Evolutionary conservation across 2,113 vertebrate species (phyloP).

Genomic region (Elephas maximus): DNA sequence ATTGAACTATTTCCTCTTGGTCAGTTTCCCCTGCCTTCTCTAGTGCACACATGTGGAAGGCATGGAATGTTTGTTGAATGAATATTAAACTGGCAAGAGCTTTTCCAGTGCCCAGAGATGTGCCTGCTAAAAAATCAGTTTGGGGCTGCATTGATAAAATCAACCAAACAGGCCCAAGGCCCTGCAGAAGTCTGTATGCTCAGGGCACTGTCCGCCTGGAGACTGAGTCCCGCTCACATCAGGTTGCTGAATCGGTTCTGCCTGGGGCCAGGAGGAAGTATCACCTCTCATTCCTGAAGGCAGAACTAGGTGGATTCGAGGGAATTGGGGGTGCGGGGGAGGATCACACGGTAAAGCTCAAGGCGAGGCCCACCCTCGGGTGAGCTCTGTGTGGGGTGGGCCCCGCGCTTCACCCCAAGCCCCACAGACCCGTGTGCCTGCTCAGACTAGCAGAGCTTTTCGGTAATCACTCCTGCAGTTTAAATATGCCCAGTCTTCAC

Average conservation of each 20-base stretch:
- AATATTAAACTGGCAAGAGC: background rate
- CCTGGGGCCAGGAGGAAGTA: rapidly evolving
- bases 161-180: rapidly evolving
- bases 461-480: background rate
- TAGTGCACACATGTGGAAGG: background rate
- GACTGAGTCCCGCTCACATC: no score
- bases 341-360: no score
- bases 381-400: background rate
- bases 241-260: background rate
- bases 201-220: rapidly evolving
- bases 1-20: no score
- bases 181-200: rapidly evolving
- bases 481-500: background rate
- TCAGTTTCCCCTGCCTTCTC: background rate
- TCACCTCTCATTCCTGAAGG: background rate
- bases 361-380: background rate
- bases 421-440: background rate
- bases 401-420: background rate
- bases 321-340: no score
- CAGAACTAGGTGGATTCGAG: background rate
- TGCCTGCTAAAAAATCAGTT: background rate
- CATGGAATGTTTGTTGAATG: background rate
- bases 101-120: background rate
- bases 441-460: background rate
- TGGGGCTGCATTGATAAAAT: rapidly evolving